Evolutionary conservation across 2,797 vertebrate species (phyloP).

Genomic region (Pipistrellus pipistrellus): DNA sequence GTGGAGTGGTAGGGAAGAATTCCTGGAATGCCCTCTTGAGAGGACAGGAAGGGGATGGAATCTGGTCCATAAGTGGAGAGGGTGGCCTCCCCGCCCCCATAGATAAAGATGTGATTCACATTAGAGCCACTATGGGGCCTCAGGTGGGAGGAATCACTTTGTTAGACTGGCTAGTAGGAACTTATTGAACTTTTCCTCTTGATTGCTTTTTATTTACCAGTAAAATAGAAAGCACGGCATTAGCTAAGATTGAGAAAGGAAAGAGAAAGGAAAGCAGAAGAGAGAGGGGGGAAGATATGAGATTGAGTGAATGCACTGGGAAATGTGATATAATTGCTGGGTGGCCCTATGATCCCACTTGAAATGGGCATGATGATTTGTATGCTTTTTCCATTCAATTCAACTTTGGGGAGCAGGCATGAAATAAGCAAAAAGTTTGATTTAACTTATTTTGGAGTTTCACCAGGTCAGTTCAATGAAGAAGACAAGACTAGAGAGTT

Average conservation of each 20-base stretch:
- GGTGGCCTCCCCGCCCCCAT: background rate
- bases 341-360: too few species aligned
- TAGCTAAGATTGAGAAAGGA: background rate
- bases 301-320: background rate
- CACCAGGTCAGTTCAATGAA: background rate
- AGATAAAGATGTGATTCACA: background rate
- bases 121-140: background rate
- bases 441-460: background rate
- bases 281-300: background rate
- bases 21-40: background rate
- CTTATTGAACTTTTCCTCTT: background rate
- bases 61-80: background rate
- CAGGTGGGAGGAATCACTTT: background rate
- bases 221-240: background rate
- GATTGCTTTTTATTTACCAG: background rate
- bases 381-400: background rate
- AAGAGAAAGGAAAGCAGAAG: background rate
- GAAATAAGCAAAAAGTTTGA: background rate
- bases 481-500: background rate
- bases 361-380: too few species aligned
- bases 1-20: background rate
- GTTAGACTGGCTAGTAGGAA: background rate
- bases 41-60: background rate
- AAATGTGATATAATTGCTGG: too few species aligned
- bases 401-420: background rate